Evolutionary conservation across 2,113 vertebrate genomes (phyloP).

Genomic region (Phrynocephalus versicolor): DNA sequence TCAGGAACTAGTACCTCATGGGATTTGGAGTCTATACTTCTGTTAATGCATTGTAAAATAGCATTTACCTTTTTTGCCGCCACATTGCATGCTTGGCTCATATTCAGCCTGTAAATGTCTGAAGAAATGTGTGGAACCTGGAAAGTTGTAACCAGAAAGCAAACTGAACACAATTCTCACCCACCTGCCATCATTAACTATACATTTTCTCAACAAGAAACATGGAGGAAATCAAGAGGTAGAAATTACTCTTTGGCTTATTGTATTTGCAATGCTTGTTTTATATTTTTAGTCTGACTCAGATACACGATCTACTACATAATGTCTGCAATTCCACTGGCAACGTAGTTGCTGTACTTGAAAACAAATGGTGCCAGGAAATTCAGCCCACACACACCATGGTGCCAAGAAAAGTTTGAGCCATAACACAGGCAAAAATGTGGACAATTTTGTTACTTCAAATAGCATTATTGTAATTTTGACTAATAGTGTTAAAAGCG

Average conservation of each 20-base stretch:
- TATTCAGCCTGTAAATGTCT: background rate
- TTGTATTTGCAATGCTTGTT: background rate
- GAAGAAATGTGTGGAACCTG: no score
- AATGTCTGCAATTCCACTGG: background rate
- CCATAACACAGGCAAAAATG: background rate
- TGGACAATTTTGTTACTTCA: slow-evolving; percentile 2
- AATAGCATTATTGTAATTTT: background rate
- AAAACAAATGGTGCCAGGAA: background rate
- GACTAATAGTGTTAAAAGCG: slow-evolving; percentile 6
- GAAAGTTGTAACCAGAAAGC: no score
- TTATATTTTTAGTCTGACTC: background rate
- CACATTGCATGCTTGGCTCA: no score
- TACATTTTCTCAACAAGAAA: background rate
- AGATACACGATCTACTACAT: background rate
- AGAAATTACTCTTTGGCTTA: background rate
- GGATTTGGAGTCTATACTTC: no score
- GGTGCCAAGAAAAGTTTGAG: background rate
- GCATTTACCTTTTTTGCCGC: no score
- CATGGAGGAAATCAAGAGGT: background rate
- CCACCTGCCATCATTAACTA: background rate
- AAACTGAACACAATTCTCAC: no score
- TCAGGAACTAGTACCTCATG: no score
- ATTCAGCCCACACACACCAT: background rate
- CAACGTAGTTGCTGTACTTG: background rate
- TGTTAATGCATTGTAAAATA: no score